Conservation (phyloP, 2,888 invertebrate genomes). For the Bibio marci region DNA sequence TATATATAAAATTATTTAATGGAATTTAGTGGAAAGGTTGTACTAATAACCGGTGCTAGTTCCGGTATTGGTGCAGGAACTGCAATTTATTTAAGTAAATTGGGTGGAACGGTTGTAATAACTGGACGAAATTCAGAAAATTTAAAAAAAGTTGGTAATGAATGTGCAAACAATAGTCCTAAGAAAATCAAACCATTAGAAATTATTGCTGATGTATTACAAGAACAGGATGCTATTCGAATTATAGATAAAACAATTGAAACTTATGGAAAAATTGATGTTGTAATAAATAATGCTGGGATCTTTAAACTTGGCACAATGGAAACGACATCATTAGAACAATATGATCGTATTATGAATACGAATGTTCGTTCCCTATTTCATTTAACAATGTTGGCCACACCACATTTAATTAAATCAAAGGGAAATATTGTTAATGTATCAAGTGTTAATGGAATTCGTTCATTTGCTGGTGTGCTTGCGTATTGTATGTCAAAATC, state of each 20-base stretch:
- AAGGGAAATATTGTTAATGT: conserved; percentile 81
- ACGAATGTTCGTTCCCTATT: conserved; percentile 63
- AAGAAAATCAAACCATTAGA: conserved; percentile 35
- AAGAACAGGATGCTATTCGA: conserved; percentile 45
- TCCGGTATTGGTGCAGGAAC: conserved; percentile 53
- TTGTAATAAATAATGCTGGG: conserved; percentile 73
- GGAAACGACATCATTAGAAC: conserved; percentile 61
- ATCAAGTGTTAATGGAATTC: conserved; percentile 58
- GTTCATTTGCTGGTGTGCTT: conserved; percentile 45
- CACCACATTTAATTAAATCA: conserved; percentile 58
- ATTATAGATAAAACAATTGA: conserved; percentile 52
- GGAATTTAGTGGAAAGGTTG: conserved; percentile 34
- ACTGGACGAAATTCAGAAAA: conserved; percentile 40
- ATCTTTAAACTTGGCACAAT: conserved; percentile 55
- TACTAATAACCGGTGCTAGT: conserved; percentile 41
- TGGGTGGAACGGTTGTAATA: conserved; percentile 38
- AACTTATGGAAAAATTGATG: conserved; percentile 53
- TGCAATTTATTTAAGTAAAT: conserved; percentile 41
- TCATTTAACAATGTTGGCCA: conserved; percentile 61
- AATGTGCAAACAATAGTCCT: conserved; percentile 32
- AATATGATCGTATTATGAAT: conserved; percentile 74
- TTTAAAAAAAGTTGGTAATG: conserved; percentile 30
- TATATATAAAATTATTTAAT: too few relatives aligned
- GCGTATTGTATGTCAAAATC: conserved; percentile 55
- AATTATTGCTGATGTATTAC: conserved; percentile 47